phyloP scores from a whole-genome alignment of 1,140 invertebrate genomes.

The Myzus persicae region DNA sequence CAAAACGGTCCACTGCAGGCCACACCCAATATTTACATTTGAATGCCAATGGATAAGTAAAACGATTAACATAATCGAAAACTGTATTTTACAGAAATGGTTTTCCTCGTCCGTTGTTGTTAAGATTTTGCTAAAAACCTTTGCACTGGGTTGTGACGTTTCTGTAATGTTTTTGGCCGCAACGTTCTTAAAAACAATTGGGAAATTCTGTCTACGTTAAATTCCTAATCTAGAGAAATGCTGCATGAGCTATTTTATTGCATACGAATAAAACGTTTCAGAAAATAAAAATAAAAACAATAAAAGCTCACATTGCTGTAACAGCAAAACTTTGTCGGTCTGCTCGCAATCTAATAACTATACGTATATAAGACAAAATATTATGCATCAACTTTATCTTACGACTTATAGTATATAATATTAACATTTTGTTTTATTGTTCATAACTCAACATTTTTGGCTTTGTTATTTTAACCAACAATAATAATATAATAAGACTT shows the following conservation, averaged over 20 bases:
- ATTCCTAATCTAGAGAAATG: not conserved
- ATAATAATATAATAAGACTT: not conserved
- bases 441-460: not conserved
- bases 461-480: not conserved
- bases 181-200: not conserved
- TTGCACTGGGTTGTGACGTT: not conserved
- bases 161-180: not conserved
- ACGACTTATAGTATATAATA: not conserved
- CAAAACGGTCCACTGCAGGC: not conserved
- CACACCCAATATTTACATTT: not conserved
- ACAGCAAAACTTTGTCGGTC: not conserved
- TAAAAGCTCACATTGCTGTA: not conserved
- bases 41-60: not conserved
- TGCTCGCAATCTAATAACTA: not conserved
- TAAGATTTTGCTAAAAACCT: not conserved
- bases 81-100: not conserved
- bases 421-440: not conserved
- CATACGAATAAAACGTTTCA: not conserved
- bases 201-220: not conserved
- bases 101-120: not conserved
- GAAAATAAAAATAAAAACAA: conserved; percentile 15
- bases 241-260: not conserved
- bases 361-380: conserved; percentile 5
- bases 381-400: not conserved
- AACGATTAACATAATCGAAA: not conserved